phyloP scores from a whole-genome alignment of 2,113 vertebrate species.

The Malaclemys terrapin region DNA sequence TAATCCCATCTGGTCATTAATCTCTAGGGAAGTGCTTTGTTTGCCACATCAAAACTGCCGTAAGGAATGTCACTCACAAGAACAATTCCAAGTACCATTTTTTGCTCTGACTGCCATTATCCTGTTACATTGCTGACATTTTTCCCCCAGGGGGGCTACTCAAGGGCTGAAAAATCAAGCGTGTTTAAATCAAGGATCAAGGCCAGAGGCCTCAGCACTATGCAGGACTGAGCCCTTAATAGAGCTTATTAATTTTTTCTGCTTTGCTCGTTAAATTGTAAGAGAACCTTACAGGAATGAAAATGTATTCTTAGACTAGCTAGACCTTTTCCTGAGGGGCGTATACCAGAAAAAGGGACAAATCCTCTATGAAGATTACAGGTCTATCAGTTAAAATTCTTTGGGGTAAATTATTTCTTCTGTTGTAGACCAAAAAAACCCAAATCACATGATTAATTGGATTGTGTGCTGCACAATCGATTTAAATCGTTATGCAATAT shows the following conservation, averaged over 20 bases:
- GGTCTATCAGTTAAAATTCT: neutral
- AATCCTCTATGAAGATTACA: neutral
- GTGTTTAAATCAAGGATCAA: constrained; percentile 34
- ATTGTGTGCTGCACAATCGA: neutral
- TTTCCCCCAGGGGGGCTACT: constrained; percentile 31
- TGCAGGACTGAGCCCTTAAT: neutral
- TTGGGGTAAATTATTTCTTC: neutral
- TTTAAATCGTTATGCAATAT: neutral
- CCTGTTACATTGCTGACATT: constrained; percentile 30
- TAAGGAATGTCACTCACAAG: constrained; percentile 14
- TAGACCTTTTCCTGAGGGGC: neutral
- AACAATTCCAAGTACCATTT: constrained; percentile 42
- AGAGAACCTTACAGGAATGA: constrained; percentile 8
- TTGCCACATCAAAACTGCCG: constrained; percentile 42
- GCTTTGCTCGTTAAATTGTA: neutral
- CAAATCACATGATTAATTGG: neutral
- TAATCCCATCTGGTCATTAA: constrained; percentile 65
- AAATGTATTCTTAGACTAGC: neutral
- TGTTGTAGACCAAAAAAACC: neutral
- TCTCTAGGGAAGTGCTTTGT: constrained; percentile 65
- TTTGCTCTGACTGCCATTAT: neutral
- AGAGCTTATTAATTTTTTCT: constrained; percentile 16
- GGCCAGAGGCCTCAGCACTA: neutral
- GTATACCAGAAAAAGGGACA: neutral
- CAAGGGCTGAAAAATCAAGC: constrained; percentile 28